Evolutionary conservation across 1,140 invertebrate genomes (phyloP), one percentile per base, ranked within the genome.

Genomic region (Aricia agestis): DNA sequence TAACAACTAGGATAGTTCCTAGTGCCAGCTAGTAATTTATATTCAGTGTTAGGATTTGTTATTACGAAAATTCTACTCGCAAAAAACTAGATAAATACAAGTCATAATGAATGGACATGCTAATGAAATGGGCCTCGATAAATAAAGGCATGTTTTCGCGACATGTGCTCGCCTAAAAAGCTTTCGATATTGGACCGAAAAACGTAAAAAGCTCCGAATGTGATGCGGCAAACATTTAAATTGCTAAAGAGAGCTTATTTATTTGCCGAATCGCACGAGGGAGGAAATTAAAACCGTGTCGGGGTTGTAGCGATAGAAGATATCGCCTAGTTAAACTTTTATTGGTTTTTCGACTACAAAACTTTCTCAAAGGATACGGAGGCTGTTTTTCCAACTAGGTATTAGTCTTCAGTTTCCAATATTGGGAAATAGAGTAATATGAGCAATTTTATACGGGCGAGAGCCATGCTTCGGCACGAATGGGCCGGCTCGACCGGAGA

Each of bases 231-330:
- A 66, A 72, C 69, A 66, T 74, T 74, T 74, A 74, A 72, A 76
- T 76, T 71, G 73, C 69, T 71, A 71, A 74, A 70, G 59, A 66
- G 70, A 13, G 72, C 69, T 68, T 61, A 76, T 76, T 74, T 76
- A 67, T 68, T 74, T 66, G 18, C 19, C 59, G 59, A 63, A 63
- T 19, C 59, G 18, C 59, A 25, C 59, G 32, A 66, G 68, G 75
- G 69, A 71, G 11, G 67, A 70, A 73, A 72, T 76, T 74, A 72
- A 74, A 74, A 66, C 61, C 58, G 66, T 70, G 19, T 72, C 67
- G 68, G 58, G 71, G 67, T 71, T 71, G 68, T 69, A 76, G 66
- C 42, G 31, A 73, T 68, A 73, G 58, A 69, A 66, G 66, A 45
- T 58, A 72, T 58, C 45, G 66, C 67, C 15, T 58, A n/a, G 61